Evolutionary conservation across 2,113 vertebrate species (phyloP).

Genomic region (Malaclemys terrapin): DNA sequence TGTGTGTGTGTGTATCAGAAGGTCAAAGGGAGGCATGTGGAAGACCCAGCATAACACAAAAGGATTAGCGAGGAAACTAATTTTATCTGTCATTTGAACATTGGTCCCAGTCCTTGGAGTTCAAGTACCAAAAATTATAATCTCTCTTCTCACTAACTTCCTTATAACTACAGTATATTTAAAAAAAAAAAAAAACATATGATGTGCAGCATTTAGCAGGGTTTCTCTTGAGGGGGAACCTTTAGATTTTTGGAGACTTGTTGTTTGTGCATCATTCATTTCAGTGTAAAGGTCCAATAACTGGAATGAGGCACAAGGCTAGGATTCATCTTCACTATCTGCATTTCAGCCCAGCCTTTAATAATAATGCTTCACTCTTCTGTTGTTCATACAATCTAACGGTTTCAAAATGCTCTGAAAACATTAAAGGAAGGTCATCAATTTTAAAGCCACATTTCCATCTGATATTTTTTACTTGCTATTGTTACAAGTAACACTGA

Average conservation of each 20-base stretch:
- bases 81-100: neutral
- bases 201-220: slow-evolving; percentile 32
- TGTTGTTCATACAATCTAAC: slow-evolving; percentile 31
- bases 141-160: slow-evolving; percentile 1
- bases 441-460: slow-evolving; percentile 8
- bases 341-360: slow-evolving; percentile 46
- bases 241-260: slow-evolving; percentile 53
- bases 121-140: neutral
- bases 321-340: slow-evolving; percentile 46
- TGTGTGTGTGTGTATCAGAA: neutral
- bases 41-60: neutral
- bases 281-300: slow-evolving; percentile 53
- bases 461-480: slow-evolving; percentile 20
- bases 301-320: slow-evolving; percentile 57
- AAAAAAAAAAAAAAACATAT: neutral
- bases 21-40: neutral
- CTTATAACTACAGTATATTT: slow-evolving; percentile 6
- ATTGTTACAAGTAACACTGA: slow-evolving; percentile 7
- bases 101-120: neutral
- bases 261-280: slow-evolving; percentile 66
- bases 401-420: slow-evolving; percentile 43
- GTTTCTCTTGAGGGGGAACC: slow-evolving; percentile 60
- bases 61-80: neutral
- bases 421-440: neutral
- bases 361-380: slow-evolving; percentile 45